These are phyloP conservation scores for Acleris laterana DNA, from an alignment of 2,888 invertebrate genomes.

Conservation along the genomic window DNA sequence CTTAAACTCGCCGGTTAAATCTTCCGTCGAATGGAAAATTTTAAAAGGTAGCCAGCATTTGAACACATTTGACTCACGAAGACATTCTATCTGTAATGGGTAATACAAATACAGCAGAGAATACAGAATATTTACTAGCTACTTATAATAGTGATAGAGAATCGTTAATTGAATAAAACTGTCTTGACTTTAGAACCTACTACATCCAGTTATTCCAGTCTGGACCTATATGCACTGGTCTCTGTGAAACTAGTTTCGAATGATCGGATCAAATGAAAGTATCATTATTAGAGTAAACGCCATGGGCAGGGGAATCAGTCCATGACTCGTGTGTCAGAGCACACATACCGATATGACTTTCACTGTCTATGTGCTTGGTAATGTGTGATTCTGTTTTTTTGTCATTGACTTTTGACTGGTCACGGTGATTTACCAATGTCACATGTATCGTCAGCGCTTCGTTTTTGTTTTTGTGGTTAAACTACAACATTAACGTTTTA, in stretches of 20 bases:
- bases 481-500: too few species aligned
- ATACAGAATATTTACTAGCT: not conserved
- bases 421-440: conserved; percentile 5
- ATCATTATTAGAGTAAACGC: conserved; percentile 51
- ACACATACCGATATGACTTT: conserved; percentile 47
- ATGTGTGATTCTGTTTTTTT: conserved; percentile 22
- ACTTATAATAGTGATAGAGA: not conserved
- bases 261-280: conserved; percentile 48
- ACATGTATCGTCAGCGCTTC: not conserved
- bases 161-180: not conserved
- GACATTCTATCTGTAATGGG: not conserved
- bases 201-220: conserved; percentile 19
- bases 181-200: conserved; percentile 1
- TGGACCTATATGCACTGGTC: conserved; percentile 14
- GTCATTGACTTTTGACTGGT: conserved; percentile 20
- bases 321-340: conserved; percentile 49
- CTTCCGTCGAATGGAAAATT: too few species aligned
- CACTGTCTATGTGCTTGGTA: conserved; percentile 47
- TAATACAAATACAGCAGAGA: not conserved
- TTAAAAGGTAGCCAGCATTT: too few species aligned
- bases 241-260: conserved; percentile 31
- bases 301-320: conserved; percentile 51
- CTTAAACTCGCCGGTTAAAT: too few species aligned
- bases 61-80: not conserved
- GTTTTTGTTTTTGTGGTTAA: too few species aligned